Evolutionary conservation across 1,140 invertebrate species (phyloP).

Genomic region (Leptoteleia sp.): DNA sequence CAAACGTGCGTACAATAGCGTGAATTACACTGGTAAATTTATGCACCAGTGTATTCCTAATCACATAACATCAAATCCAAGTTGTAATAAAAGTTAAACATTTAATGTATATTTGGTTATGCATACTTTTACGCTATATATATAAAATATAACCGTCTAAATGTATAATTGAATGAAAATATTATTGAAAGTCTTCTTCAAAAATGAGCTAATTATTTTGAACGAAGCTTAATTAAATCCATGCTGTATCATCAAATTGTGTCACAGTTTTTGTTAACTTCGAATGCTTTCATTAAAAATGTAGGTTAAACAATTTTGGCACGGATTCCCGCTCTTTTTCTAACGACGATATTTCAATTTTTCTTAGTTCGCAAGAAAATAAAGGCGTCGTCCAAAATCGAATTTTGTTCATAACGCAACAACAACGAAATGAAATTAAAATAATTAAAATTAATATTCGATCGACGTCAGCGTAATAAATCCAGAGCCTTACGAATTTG

Average conservation of each 20-base stretch:
- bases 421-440: neutral
- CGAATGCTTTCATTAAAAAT: constrained; percentile 36
- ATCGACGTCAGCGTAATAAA: constrained; percentile 4
- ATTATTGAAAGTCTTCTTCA: neutral
- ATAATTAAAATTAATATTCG: constrained; percentile 27
- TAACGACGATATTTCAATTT: constrained; percentile 14
- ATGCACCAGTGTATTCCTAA: no score
- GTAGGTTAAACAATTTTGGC: constrained; percentile 49
- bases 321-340: constrained; percentile 16
- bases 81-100: no score
- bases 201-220: constrained; percentile 19
- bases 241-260: constrained; percentile 14
- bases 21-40: no score
- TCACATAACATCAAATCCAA: no score
- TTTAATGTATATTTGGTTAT: no score
- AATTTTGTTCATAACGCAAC: neutral
- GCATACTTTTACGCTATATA: no score
- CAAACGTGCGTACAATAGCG: no score
- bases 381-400: constrained; percentile 2
- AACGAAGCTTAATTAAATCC: constrained; percentile 27
- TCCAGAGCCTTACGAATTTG: neutral
- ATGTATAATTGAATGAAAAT: neutral
- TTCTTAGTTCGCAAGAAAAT: constrained; percentile 19
- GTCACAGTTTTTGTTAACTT: constrained; percentile 42
- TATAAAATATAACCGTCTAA: neutral